Percentiles rank a stretch among this genome's conserved stretches.
Evolutionary conservation across 2,888 invertebrate species (phyloP).

Genomic region (Tenthredo distinguenda): DNA sequence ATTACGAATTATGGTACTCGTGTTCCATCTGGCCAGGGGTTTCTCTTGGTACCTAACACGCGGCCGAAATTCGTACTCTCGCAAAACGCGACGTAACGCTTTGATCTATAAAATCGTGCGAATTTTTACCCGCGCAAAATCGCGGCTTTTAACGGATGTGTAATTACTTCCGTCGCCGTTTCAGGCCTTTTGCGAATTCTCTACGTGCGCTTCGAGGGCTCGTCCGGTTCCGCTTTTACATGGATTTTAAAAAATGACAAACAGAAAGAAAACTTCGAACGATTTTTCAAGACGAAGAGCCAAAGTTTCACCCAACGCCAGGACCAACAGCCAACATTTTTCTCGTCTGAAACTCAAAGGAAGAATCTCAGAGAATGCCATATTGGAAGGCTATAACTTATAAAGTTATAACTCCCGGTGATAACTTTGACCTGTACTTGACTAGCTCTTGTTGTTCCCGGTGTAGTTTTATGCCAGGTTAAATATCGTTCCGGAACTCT

Average conservation of each 20-base stretch:
- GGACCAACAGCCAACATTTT: not conserved
- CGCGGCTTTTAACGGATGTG: not conserved
- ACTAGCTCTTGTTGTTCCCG: conserved; percentile 14
- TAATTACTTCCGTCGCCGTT: not conserved
- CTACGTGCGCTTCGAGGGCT: not conserved
- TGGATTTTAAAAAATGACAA: not conserved
- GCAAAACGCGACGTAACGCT: not conserved
- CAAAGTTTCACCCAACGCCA: conserved; percentile 4
- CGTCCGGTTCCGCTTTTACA: not conserved
- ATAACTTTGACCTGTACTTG: conserved; percentile 25
- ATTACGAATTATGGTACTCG: conserved; percentile 19
- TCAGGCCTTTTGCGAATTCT: not conserved
- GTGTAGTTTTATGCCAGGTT: not conserved
- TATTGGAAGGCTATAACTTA: conserved; percentile 27
- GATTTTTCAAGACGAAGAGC: conserved; percentile 1
- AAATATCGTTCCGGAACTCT: not conserved
- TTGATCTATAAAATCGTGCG: not conserved
- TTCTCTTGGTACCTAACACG: not conserved
- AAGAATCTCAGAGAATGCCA: conserved; percentile 11
- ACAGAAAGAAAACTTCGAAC: not conserved
- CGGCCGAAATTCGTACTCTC: not conserved
- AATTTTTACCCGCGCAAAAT: not conserved
- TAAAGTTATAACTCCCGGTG: conserved; percentile 18
- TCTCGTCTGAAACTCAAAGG: not conserved
- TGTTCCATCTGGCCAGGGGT: not conserved